Conservation (phyloP, 1,140 invertebrate genomes). For the Nephila pilipes region DNA sequence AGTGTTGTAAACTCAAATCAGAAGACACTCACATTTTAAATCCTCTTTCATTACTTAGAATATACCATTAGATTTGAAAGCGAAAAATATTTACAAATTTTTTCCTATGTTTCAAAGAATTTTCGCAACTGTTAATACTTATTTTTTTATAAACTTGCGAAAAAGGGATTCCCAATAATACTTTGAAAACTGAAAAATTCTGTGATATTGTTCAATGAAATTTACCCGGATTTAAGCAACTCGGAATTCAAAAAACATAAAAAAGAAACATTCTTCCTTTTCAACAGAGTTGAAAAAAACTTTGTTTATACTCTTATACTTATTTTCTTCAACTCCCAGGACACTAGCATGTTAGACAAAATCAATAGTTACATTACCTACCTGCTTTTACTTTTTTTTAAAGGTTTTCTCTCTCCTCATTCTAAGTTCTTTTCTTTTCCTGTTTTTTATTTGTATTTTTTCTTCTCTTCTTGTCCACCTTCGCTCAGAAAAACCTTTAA, state of each 20-base stretch:
- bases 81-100: not conserved
- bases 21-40: not conserved
- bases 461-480: conserved; percentile 19
- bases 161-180: conserved; percentile 19
- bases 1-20: not conserved
- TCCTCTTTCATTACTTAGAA: conserved; percentile 35
- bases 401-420: conserved; percentile 27
- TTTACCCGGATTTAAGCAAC: conserved; percentile 63
- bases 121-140: conserved; percentile 15
- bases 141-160: conserved; percentile 1
- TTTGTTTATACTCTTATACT: conserved; percentile 57
- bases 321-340: conserved; percentile 55
- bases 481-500: conserved; percentile 64
- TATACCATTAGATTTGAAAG: not conserved
- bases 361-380: conserved; percentile 75
- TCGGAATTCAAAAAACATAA: conserved; percentile 10
- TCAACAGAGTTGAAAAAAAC: conserved; percentile 33
- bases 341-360: conserved; percentile 67
- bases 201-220: conserved; percentile 58
- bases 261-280: conserved; percentile 27
- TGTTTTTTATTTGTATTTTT: conserved; percentile 50
- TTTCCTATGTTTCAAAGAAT: not conserved
- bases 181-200: conserved; percentile 34
- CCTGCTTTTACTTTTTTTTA: conserved; percentile 12
- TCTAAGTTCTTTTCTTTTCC: conserved; percentile 46